Base-by-base conservation (phyloP, 2,113 vertebrate species). In the Platycercus adscitus region DNA sequence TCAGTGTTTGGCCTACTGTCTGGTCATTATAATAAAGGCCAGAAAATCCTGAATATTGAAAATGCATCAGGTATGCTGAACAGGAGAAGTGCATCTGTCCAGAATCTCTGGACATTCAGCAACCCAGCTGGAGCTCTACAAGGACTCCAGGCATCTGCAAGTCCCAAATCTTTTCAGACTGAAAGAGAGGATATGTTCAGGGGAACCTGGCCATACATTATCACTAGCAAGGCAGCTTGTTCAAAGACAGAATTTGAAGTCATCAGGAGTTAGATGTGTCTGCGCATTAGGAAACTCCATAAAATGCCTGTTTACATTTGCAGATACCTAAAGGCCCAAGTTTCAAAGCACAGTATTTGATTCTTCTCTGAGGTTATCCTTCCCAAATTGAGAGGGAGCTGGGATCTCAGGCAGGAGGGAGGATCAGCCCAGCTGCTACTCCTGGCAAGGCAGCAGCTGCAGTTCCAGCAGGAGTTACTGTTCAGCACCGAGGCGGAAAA, bases 271-370 rank as follows among this genome's bases (percentile, higher is more conserved):
- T 72, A 86, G 70, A 69, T 65, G 52, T 79, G 20, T 65, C 63
- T 91, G 70, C 28, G 41, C 15, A 11, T 72, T 33, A 76, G 92
- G 90, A 95, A 95, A 88, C 20, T 29, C 50, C 11, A 1, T 84
- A 92, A 96, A 96, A 95, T 72, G 78, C 65, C 63, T 77, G 37
- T 52, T 94, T n/a, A 23, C 25, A 4, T 95, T 95, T 95, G 88
- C 82, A 90, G 63, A 49, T 89, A 69, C n/a, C 84, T 85, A 55
- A 76, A 86, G 79, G 41, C 52, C 63, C 17, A 44, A 11, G 31
- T 86, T 90, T 95, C 63, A 77, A 80, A 83, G 63, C 53, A 61
- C 18, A 60, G 2, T 56, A 19, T 79, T 79, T 85, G 8, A 35
- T 72, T 72, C 79, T 91, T 61, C 65, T 70, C n/a, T 31, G 31